Evolutionary conservation across 1,140 invertebrate species (phyloP), one percentile per base, ranked within the genome.

Genomic region (Drosophila guanche): DNA sequence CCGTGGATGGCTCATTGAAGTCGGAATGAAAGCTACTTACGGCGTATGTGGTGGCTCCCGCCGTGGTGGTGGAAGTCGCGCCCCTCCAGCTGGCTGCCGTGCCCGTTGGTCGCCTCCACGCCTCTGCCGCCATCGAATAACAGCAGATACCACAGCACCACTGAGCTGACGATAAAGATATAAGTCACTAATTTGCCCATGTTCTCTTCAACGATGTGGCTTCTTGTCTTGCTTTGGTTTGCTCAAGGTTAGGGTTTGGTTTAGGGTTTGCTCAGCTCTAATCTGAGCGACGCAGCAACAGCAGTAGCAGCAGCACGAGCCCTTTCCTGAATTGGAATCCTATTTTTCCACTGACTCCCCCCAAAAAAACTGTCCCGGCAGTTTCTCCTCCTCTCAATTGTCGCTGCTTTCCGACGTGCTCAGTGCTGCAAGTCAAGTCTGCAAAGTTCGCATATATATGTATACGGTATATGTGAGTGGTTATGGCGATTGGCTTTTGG

Each of bases 101-200:
- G 89, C 2, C 89, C 89, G 42, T 90, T 90, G 57, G 89, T 90
- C 23, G 89, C 89, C 12, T 71, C 84, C 27, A 76, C 89, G 50
- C 79, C 73, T 27, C 68, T 27, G 20, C 65, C 29, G 51, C 83
- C 66, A 6, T 81, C 86, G 25, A 90, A 90, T 12, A 90, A 73
- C 47, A 90, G 73, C 33, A 90, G 76, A 71, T 90, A 90, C 88
- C 88, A 90, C 16, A 90, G 76, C 53, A 90, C 76, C 63, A 88
- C 52, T 25, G 88, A 90, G 57, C 88, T 75, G 54, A 73, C 81
- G 57, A 90, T 76, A 59, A 90, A 90, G 72, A 90, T 88, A 54
- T 84, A 90, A 67, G 81, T 90, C 88, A 90, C 73, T 79, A 90
- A 73, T 88, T 80, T 90, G 58, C 81, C 86, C 88, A 90, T 90